These are phyloP conservation scores for Spatula clypeata DNA, from an alignment of 2,797 vertebrate species.

Conservation along the genomic window DNA sequence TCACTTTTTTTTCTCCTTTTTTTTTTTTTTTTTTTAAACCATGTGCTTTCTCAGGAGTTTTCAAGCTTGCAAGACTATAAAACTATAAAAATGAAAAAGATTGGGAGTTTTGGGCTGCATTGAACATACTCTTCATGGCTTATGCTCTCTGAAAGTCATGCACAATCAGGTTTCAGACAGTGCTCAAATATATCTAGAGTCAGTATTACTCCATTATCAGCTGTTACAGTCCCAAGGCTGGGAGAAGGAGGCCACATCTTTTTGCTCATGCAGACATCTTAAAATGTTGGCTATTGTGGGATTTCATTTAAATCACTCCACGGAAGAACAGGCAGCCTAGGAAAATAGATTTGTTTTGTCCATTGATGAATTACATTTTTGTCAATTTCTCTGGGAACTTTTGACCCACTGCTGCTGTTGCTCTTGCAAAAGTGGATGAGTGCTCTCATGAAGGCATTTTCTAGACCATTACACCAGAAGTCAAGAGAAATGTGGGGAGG, in stretches of 20 bases:
- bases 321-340: neutral
- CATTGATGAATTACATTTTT: neutral
- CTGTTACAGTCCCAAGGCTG: slow-evolving; percentile 31
- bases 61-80: slow-evolving; percentile 49
- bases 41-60: slow-evolving; percentile 46
- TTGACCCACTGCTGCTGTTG: neutral
- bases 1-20: slow-evolving; percentile 19
- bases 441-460: neutral
- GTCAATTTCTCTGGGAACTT: neutral
- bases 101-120: slow-evolving; percentile 35
- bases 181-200: slow-evolving; percentile 44
- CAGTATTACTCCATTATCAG: slow-evolving; percentile 10
- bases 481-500: neutral
- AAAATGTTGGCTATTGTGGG: slow-evolving; percentile 37
- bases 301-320: slow-evolving; percentile 52
- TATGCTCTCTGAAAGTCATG: slow-evolving; percentile 54
- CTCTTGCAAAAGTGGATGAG: neutral
- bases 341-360: slow-evolving; percentile 34
- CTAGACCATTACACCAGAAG: neutral
- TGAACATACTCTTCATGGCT: slow-evolving; percentile 57
- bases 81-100: slow-evolving; percentile 57
- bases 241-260: slow-evolving; percentile 22
- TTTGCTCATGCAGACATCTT: slow-evolving; percentile 38
- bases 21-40: slow-evolving; percentile 47
- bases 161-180: slow-evolving; percentile 66